phyloP scores from a whole-genome alignment of 2,113 vertebrate species.

The Origma solitaria region DNA sequence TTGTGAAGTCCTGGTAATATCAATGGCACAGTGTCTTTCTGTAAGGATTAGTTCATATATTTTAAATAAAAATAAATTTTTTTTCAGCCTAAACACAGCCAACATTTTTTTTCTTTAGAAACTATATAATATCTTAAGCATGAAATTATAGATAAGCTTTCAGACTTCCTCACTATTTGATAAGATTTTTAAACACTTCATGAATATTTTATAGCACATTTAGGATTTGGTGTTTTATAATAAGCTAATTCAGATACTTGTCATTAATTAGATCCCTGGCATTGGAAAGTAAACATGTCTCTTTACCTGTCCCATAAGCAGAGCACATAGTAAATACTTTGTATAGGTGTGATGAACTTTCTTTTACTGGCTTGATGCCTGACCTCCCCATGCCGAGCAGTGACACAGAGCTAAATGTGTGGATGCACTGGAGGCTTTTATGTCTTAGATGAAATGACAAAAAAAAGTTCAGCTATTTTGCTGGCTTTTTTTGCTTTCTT shows the following conservation, averaged over 20 bases:
- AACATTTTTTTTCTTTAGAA: background rate
- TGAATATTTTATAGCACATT: background rate
- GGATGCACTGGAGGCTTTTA: background rate
- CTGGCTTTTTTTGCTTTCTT: background rate
- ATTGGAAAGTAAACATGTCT: background rate
- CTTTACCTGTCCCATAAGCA: background rate
- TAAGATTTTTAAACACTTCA: background rate
- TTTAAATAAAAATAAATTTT: background rate
- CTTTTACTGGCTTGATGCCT: background rate
- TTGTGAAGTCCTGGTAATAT: background rate
- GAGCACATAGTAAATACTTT: background rate
- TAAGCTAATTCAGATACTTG: background rate
- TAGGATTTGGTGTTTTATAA: background rate
- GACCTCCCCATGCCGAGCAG: background rate
- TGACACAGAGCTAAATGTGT: background rate
- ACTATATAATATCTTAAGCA: background rate
- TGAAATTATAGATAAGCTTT: background rate
- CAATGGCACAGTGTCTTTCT: background rate
- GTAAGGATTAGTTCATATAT: background rate
- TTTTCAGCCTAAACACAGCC: background rate
- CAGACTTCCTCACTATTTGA: background rate
- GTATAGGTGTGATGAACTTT: background rate
- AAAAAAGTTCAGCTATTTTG: background rate
- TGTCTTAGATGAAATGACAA: background rate
- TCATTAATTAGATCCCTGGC: background rate